Percentiles rank a stretch among this genome's conserved stretches.
phyloP scores from a whole-genome alignment of 1,140 invertebrate genomes.

The Papilio helenus region DNA sequence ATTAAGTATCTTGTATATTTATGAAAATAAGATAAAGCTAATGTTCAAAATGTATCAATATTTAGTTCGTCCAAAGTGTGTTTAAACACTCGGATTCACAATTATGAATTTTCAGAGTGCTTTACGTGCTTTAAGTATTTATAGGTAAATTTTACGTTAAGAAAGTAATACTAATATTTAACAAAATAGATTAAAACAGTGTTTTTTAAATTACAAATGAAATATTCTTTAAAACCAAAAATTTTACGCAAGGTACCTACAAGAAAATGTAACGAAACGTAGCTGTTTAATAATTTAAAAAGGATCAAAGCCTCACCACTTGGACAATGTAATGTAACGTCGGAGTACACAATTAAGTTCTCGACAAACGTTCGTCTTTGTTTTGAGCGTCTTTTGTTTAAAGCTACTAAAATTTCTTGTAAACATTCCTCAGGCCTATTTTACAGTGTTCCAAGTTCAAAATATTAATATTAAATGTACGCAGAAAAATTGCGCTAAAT shows the following conservation, averaged over 20 bases:
- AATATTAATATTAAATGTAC: background rate
- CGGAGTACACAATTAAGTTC: slow-evolving; percentile 15
- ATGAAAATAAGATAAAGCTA: too few relatives aligned
- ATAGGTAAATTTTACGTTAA: too few relatives aligned
- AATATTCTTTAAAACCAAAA: too few relatives aligned
- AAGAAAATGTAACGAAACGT: background rate
- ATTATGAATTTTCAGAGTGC: too few relatives aligned
- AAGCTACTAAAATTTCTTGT: slow-evolving; percentile 7
- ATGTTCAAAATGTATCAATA: too few relatives aligned
- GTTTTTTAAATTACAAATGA: too few relatives aligned
- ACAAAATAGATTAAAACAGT: too few relatives aligned
- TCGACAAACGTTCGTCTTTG: slow-evolving; percentile 7
- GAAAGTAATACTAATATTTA: too few relatives aligned
- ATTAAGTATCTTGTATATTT: background rate
- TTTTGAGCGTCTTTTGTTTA: slow-evolving; percentile 15
- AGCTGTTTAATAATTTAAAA: slow-evolving; percentile 20
- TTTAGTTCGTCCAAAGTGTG: too few relatives aligned
- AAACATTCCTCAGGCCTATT: background rate
- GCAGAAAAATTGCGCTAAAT: background rate
- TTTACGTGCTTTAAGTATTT: too few relatives aligned
- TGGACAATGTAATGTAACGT: slow-evolving; percentile 10
- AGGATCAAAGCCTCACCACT: slow-evolving; percentile 16
- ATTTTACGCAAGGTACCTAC: too few relatives aligned
- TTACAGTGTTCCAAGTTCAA: background rate
- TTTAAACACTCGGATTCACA: too few relatives aligned